Evolutionary conservation across 1,140 invertebrate species (phyloP).

Genomic region (Bombus breviceps): DNA sequence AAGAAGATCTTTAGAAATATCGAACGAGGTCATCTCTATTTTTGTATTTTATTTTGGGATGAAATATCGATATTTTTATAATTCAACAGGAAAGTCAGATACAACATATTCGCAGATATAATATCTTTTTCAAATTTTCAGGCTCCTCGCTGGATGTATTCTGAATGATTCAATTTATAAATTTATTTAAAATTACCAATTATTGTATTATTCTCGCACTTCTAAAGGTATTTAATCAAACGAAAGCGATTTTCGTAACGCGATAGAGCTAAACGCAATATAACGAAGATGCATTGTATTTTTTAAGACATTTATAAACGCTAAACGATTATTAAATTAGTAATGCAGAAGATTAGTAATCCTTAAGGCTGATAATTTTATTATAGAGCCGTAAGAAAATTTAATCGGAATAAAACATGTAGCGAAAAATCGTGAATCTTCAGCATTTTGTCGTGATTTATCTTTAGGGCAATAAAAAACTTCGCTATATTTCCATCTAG

Average conservation of each 20-base stretch:
- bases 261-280: no score
- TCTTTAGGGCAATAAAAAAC: slow-evolving; percentile 71
- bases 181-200: no score
- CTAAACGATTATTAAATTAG: not conserved
- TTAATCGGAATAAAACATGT: slow-evolving; percentile 58
- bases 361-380: not conserved
- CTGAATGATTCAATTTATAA: no score
- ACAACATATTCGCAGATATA: not conserved
- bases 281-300: not conserved
- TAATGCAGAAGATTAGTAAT: not conserved
- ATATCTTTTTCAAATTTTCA: no score
- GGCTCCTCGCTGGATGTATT: no score
- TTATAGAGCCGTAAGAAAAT: slow-evolving; percentile 12
- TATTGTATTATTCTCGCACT: no score
- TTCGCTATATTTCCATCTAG: slow-evolving; percentile 29
- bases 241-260: no score
- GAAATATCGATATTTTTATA: not conserved
- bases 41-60: not conserved
- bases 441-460: slow-evolving; percentile 66
- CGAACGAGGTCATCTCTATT: no score
- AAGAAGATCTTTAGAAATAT: no score
- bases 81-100: not conserved
- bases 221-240: no score
- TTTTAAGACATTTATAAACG: not conserved
- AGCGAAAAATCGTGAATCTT: slow-evolving; percentile 49